phyloP scores from a whole-genome alignment of 2,888 invertebrate genomes.

The Pseudolycoriella hygida region DNA sequence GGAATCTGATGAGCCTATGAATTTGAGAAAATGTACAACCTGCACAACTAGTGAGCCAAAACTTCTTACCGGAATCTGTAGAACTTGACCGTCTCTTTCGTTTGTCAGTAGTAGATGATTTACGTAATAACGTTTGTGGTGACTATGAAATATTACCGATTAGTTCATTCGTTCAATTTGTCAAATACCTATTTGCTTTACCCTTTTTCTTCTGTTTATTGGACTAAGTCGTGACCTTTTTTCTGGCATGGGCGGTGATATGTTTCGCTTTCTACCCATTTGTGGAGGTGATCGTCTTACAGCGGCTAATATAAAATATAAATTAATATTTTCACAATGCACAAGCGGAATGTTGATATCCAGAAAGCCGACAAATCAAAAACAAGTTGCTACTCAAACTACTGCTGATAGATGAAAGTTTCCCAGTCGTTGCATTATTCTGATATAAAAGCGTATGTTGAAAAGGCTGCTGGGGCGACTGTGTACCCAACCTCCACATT shows the following conservation, averaged over 20 bases:
- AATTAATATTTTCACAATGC: background rate
- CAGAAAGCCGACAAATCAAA: too few species aligned
- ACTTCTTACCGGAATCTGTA: conserved; percentile 22
- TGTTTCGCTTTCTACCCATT: conserved; percentile 13
- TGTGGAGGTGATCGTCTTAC: conserved; percentile 5
- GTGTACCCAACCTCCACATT: too few species aligned
- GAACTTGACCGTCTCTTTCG: conserved; percentile 20
- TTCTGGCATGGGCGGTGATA: conserved; percentile 20
- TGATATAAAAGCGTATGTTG: too few species aligned
- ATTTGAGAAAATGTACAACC: background rate
- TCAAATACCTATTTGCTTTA: background rate
- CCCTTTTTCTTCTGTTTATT: conserved; percentile 5
- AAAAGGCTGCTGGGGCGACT: too few species aligned
- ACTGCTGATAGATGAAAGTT: too few species aligned
- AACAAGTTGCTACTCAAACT: too few species aligned
- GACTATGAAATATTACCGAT: conserved; percentile 12
- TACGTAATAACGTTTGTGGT: conserved; percentile 14
- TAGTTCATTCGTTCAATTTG: background rate
- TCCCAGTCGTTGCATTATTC: too few species aligned
- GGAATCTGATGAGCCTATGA: conserved; percentile 21
- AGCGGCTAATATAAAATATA: background rate
- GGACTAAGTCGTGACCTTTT: conserved; percentile 14
- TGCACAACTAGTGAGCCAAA: too few species aligned
- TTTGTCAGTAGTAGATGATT: conserved; percentile 10
- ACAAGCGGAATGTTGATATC: too few species aligned